Percentiles rank a stretch among this genome's conserved stretches.
Conservation (phyloP, 2,888 invertebrate species). For the Vanessa cardui region DNA sequence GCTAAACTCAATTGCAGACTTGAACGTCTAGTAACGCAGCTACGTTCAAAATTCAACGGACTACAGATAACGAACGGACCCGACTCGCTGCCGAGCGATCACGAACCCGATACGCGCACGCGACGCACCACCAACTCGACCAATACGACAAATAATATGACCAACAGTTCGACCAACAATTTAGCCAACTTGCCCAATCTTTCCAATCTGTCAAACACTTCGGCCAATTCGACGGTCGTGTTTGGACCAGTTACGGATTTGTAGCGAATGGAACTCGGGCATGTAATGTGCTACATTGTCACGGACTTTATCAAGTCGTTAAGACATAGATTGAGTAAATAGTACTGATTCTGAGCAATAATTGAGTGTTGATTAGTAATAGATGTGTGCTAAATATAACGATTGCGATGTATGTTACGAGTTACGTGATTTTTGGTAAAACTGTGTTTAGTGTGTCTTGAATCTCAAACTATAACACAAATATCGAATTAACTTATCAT, state of each 20-base stretch:
- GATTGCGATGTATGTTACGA: not conserved
- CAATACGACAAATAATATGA: slow-evolving; percentile 31
- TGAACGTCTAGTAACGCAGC: slow-evolving; percentile 82
- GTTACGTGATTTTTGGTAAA: slow-evolving; percentile 12
- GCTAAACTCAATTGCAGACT: slow-evolving; percentile 74
- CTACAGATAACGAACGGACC: slow-evolving; percentile 68
- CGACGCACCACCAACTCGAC: slow-evolving; percentile 52
- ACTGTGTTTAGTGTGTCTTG: not conserved
- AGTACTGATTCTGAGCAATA: slow-evolving; percentile 23
- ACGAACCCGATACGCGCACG: slow-evolving; percentile 64
- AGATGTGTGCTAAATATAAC: slow-evolving; percentile 10
- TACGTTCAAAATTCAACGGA: slow-evolving; percentile 79
- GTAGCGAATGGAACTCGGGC: slow-evolving; percentile 68
- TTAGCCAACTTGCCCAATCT: slow-evolving; percentile 32
- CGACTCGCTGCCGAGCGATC: slow-evolving; percentile 72
- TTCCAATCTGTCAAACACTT: slow-evolving; percentile 58
- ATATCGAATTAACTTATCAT: too few relatives aligned
- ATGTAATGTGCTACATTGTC: slow-evolving; percentile 53
- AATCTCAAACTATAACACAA: not conserved
- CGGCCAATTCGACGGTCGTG: slow-evolving; percentile 74
- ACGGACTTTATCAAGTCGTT: slow-evolving; percentile 62
- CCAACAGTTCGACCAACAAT: slow-evolving; percentile 33
- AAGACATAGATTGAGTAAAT: slow-evolving; percentile 23
- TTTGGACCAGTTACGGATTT: slow-evolving; percentile 85
- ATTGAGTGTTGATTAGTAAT: slow-evolving; percentile 3